Base-by-base conservation (phyloP, 2,797 vertebrate genomes). In the Lycodopsis pacificus region DNA sequence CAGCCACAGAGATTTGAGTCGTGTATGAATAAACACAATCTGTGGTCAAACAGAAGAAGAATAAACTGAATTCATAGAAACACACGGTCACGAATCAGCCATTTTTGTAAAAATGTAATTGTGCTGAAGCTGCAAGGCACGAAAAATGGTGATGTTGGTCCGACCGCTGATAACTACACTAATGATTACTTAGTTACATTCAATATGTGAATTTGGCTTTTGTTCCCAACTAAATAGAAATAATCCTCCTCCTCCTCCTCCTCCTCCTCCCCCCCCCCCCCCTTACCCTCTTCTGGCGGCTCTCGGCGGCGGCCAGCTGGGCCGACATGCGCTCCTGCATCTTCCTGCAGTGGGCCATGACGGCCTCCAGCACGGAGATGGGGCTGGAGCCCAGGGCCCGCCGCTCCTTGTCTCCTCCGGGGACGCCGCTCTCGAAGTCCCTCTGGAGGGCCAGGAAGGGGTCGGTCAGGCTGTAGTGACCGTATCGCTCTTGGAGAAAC, bases 301-400 rank as follows among this genome's bases (percentile, higher is more conserved):
- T 96, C 93, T 99, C 98, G 1, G 98, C 97, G 1, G 97, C 97
- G 44, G 96, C 96, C 77, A 99, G 94, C 93, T 99, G 98, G 7
- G 97, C 93, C 0, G 97, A 95, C 98, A 99, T 98, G 82, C 96
- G 95, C 73, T 99, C 98, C 90, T 99, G 98, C 97, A 99, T 99
- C 94, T 98, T 99, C 89, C 97, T 96, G 94, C 98, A 99, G 93
- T 99, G 98, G 54, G 96, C 94, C 98, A 99, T 99, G 90, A 99
- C 97, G 2, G 97, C 97, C 93, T 99, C 97, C 82, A 99, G 96
- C 89, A 99, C 96, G 12, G 97, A 96, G 73, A 99, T 95, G 40
- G 98, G 98, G 81, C 96, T 99, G 90, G 96, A 96, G 75, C 97
- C 97, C 67, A 97, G 94, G 53, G 97, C 93, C 65, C 96, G 96